These are phyloP conservation scores for Neodontobutis hainanensis DNA, from an alignment of 2,113 vertebrate species.

Conservation along the genomic window DNA sequence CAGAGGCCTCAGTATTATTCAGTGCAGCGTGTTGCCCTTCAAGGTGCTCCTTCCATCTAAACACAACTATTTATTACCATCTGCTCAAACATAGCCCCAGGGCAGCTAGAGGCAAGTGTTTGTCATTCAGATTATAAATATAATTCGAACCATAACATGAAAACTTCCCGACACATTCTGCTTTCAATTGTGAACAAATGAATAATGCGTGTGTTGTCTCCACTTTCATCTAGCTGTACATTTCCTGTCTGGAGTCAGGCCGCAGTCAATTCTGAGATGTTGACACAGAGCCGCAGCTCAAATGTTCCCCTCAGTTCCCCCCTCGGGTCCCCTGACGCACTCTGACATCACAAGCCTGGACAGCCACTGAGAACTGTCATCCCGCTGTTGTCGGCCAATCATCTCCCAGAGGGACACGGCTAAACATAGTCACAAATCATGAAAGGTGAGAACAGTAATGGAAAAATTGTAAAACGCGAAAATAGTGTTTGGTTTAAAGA, in stretches of 20 bases:
- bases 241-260: constrained; percentile 62
- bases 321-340: constrained; percentile 57
- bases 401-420: constrained; percentile 42
- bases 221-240: constrained; percentile 34
- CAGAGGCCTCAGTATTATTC: constrained; percentile 33
- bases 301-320: constrained; percentile 36
- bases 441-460: not conserved
- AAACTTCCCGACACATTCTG: constrained; percentile 7
- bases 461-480: not conserved
- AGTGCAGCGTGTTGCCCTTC: constrained; percentile 35
- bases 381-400: constrained; percentile 45
- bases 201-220: constrained; percentile 53
- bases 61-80: constrained; percentile 32
- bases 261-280: constrained; percentile 56
- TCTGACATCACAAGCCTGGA: constrained; percentile 62
- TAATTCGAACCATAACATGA: constrained; percentile 2
- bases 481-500: not conserved
- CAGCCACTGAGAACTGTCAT: constrained; percentile 45
- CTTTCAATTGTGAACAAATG: not conserved
- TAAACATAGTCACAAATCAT: constrained; percentile 62
- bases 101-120: constrained; percentile 14
- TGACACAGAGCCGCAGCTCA: constrained; percentile 36
- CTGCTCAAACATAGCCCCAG: constrained; percentile 43
- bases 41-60: constrained; percentile 28
- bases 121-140: constrained; percentile 19